A percentile compares a stretch with the other conserved stretches of the same genome.
phyloP scores from a whole-genome alignment of 2,797 vertebrate species.

The Australoheros facetus region DNA sequence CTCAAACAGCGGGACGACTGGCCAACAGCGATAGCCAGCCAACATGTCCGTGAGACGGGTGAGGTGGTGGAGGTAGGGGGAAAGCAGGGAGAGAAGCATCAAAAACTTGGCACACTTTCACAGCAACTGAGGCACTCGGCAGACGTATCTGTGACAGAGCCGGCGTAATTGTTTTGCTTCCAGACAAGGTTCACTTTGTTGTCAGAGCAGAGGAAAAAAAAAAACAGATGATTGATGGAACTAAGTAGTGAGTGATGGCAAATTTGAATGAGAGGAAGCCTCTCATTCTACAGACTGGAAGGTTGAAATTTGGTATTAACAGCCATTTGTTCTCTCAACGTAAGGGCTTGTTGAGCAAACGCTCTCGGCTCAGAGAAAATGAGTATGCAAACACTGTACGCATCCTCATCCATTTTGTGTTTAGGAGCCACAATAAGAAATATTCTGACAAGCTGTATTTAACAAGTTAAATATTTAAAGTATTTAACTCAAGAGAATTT shows the following conservation, averaged over 20 bases:
- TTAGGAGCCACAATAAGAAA: neutral
- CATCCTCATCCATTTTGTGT: neutral
- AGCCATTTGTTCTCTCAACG: conserved; percentile 8
- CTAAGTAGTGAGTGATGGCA: conserved; percentile 42
- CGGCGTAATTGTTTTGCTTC: conserved; percentile 62
- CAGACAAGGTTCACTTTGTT: conserved; percentile 60
- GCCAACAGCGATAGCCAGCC: conserved; percentile 69
- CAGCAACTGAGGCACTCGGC: conserved; percentile 49
- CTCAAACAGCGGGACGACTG: conserved; percentile 67
- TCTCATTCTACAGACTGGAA: conserved; percentile 3
- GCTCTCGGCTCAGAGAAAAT: neutral
- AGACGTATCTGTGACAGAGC: conserved; percentile 58
- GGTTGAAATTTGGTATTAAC: conserved; percentile 13
- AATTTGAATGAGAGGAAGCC: conserved; percentile 41
- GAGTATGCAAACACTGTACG: neutral
- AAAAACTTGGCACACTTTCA: conserved; percentile 67
- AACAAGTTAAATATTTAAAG: too few relatives aligned
- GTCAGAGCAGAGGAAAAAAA: conserved; percentile 15
- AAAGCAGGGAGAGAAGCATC: conserved; percentile 26
- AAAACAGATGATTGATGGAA: conserved; percentile 55
- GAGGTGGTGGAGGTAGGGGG: neutral
- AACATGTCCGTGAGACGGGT: conserved; percentile 52
- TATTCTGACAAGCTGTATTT: neutral
- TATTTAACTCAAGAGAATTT: neutral
- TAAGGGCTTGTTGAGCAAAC: neutral